Evolutionary conservation across 1,140 invertebrate genomes (phyloP).

Genomic region (Carposina sasakii): DNA sequence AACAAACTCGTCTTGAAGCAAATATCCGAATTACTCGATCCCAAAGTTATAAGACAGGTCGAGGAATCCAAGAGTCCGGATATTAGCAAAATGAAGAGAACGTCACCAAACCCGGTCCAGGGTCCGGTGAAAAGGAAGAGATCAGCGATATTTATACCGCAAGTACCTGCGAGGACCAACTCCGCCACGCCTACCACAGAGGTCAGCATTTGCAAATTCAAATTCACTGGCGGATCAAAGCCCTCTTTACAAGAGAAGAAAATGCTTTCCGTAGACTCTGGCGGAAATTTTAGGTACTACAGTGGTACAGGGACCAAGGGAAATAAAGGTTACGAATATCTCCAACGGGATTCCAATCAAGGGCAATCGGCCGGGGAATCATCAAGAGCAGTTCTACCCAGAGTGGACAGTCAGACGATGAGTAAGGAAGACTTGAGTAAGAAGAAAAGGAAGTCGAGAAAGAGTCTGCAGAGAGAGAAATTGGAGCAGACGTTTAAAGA

Average conservation of each 20-base stretch:
- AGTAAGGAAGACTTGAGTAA: conserved; percentile 65
- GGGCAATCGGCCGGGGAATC: conserved; percentile 52
- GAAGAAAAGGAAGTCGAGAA: conserved; percentile 83
- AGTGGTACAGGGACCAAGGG: conserved; percentile 84
- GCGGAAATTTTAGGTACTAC: conserved; percentile 89
- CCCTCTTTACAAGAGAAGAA: conserved; percentile 92
- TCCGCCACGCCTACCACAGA: conserved; percentile 83
- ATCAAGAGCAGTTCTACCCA: conserved; percentile 44
- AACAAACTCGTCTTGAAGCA: conserved; percentile 61
- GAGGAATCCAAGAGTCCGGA: conserved; percentile 43
- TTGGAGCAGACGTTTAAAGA: conserved; percentile 94
- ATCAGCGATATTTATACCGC: conserved; percentile 87
- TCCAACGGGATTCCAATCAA: conserved; percentile 80
- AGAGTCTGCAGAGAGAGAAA: conserved; percentile 88
- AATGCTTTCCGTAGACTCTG: conserved; percentile 89
- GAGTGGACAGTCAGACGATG: conserved; percentile 35
- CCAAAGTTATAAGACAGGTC: conserved; percentile 54
- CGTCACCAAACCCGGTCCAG: conserved; percentile 42
- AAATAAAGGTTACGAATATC: conserved; percentile 84
- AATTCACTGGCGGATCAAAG: conserved; percentile 90
- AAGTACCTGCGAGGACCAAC: conserved; percentile 80
- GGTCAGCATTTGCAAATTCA: conserved; percentile 94
- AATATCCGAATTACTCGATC: conserved; percentile 63
- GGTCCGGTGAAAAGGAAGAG: conserved; percentile 80
- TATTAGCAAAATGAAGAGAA: conserved; percentile 41